Base-by-base conservation (phyloP, 30 jellyfish, hydroid and myxozoan species). In the Turritopsis dohrnii region DNA sequence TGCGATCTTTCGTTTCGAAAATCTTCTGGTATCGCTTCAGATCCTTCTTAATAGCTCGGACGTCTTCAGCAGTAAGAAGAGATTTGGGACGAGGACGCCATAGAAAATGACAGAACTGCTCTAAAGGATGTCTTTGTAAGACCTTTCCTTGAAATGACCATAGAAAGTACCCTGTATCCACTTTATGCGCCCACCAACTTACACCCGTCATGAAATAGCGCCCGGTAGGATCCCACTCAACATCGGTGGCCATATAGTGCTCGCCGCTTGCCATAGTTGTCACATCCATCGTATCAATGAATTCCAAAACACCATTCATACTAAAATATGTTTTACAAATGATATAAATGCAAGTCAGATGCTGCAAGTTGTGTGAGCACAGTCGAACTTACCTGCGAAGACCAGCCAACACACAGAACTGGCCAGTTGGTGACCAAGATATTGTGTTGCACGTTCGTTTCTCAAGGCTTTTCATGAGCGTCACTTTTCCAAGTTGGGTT, bases 121-220 rank as follows among this genome's bases (percentile, higher is more conserved):
- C 96, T 84, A 89, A 66, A 8, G 96, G 76, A 53, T 90, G 96
- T 5, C 96, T 65, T 28, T 90, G 99, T 29, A 94, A 72, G 72
- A 94, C 54, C 53, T 91, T 86, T 22, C 99, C 99, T 89, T 89
- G 97, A 81, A 94, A 89, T 16, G 99, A 86, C 99, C 99, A 94
- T 4, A 94, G 86, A 75, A 86, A 82, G 85, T 75, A 94, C 20
- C 96, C 97, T 53, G 87, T 89, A 88, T 94, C 99, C 0, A 89
- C 96, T 85, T 94, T 94, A 76, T 94, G 99, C 20, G 97, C 96
- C 99, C 99, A 94, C 99, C 99, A 94, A 53, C 97, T 88, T 72
- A 90, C 97, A 65, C 96, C 96, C 1, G 97, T 94, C 71, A 96
- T 87, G 1, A 94, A 87, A 54, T 87, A 94, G 65, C 99, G 95